Evolutionary conservation across 2,113 vertebrate genomes (phyloP), one percentile per base, ranked within the genome.

Genomic region (Eptesicus fuscus): DNA sequence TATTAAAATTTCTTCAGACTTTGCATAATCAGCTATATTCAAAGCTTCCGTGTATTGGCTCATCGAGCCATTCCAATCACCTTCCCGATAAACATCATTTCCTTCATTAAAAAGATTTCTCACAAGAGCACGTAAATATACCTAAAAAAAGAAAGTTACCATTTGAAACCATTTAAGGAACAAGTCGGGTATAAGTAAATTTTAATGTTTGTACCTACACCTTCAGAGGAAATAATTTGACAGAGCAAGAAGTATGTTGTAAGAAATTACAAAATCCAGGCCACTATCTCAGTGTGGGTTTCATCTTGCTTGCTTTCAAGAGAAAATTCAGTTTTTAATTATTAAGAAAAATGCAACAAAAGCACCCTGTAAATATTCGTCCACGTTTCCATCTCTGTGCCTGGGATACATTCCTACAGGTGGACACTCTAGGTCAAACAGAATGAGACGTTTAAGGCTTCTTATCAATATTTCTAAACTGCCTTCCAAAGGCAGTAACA

Each of bases 51-150:
- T 99, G 96, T 99, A 99, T 96, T 99, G 99, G 97, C 98, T 99
- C 69, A 99, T 97, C 7, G 99, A 99, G 90, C 98, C 98, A 2
- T 98, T 98, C 99, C 99, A 99, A 16, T 99, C 98, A 4, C 98
- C 98, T 97, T 99, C 99, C 95, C 97, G 99, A 97, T 99, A 99
- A 1, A 99, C 98, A 25, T 99, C 99, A 74, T 99, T 99, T 89
- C 99, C 99, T 98, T 99, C 99, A 40, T 99, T 99, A 95, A 99
- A 99, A 91, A 99, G 98, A 97, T 99, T 99, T 97, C 98, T 99
- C 97, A 99, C 99, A 4, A 99, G 99, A 61, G 99, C 98, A 88
- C 98, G 98, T 95, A 99, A 98, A 97, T 99, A 99, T 69, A 99
- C 98, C 99, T 99, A 96, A 14, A 98, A 98, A 53, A 93, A 88